Conservation (phyloP, 2,797 vertebrate species). For the Glyptemys insculpta region DNA sequence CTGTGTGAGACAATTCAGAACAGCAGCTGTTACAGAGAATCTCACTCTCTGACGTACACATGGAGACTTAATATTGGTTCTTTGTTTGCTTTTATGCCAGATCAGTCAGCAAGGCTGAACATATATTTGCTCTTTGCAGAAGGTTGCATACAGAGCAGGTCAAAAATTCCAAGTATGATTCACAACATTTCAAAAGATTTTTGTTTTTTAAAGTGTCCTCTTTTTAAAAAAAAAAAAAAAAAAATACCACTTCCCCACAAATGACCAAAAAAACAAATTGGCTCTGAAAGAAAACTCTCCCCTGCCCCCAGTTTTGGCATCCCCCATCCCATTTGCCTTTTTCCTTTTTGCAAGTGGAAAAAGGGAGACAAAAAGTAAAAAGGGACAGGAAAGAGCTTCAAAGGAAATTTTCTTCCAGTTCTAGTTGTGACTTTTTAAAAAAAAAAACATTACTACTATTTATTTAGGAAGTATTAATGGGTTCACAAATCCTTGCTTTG, state of each 20-base stretch:
- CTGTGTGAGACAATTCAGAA: not conserved
- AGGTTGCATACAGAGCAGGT: not conserved
- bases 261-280: not conserved
- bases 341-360: not conserved
- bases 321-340: not conserved
- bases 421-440: not conserved
- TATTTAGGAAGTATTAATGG: not conserved
- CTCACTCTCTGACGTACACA: not conserved
- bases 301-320: not conserved
- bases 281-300: not conserved
- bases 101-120: not conserved
- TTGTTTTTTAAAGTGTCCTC: not conserved
- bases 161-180: not conserved
- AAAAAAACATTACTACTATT: not conserved
- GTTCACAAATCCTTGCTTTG: not conserved
- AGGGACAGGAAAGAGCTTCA: not conserved
- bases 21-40: not conserved
- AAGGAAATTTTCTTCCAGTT: not conserved
- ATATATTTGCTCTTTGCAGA: not conserved
- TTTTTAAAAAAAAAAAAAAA: too few relatives aligned
- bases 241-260: not conserved
- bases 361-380: not conserved
- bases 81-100: not conserved
- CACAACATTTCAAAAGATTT: not conserved
- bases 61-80: not conserved